Conservation (phyloP, 2,888 invertebrate species). For the Morpho helenor region DNA sequence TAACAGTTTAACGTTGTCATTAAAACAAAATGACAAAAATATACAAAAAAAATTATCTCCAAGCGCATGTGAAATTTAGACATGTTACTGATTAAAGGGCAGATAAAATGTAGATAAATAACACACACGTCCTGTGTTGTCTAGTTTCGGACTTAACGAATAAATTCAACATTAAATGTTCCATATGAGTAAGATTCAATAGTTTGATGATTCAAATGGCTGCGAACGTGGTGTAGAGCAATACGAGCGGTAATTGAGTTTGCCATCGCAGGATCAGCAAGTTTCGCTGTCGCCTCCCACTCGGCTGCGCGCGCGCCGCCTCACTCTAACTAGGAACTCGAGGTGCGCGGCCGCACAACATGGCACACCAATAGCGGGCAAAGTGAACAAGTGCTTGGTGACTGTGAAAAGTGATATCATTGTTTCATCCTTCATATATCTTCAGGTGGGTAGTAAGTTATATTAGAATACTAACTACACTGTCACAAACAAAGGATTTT, state of each 20-base stretch:
- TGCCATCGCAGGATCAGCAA: slow-evolving; percentile 55
- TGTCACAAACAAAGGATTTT: not conserved
- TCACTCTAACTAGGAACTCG: slow-evolving; percentile 55
- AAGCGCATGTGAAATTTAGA: too few relatives aligned
- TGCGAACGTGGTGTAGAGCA: slow-evolving; percentile 13
- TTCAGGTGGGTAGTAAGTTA: slow-evolving; percentile 49
- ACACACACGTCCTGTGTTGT: not conserved
- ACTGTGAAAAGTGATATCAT: slow-evolving; percentile 33
- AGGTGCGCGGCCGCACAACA: slow-evolving; percentile 49
- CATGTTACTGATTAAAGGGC: too few relatives aligned
- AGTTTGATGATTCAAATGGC: slow-evolving; percentile 17
- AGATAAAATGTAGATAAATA: slow-evolving; percentile 1
- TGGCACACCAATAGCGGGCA: slow-evolving; percentile 36
- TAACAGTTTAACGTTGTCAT: too few relatives aligned
- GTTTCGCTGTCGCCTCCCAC: slow-evolving; percentile 34
- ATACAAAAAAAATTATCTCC: too few relatives aligned
- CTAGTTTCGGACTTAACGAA: slow-evolving; percentile 4
- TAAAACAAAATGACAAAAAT: too few relatives aligned
- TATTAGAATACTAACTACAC: not conserved
- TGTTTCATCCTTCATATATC: slow-evolving; percentile 18
- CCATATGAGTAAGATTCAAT: slow-evolving; percentile 13
- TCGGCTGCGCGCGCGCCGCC: slow-evolving; percentile 56
- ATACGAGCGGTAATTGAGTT: slow-evolving; percentile 33
- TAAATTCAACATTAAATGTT: slow-evolving; percentile 11
- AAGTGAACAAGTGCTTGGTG: slow-evolving; percentile 51